Conservation (phyloP, 2,888 invertebrate genomes). For the Eucera pruinosa region DNA sequence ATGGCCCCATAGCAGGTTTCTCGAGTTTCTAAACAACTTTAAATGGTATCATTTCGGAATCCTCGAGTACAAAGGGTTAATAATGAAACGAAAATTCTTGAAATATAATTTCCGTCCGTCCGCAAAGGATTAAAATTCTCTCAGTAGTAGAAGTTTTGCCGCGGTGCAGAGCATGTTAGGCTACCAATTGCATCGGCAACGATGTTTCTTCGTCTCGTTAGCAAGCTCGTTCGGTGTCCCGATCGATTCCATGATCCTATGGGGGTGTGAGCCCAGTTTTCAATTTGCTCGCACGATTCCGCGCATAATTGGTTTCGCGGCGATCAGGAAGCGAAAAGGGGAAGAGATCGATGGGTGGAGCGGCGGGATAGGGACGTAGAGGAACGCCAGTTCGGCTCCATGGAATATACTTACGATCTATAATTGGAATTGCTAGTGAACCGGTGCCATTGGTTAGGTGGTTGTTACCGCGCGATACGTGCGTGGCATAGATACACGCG, state of each 20-base stretch:
- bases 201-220: conserved; percentile 47
- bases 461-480: conserved; percentile 71
- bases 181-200: background rate
- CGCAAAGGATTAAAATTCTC: too few species aligned
- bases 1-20: too few species aligned
- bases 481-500: conserved; percentile 65
- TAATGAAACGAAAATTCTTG: too few species aligned
- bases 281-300: conserved; percentile 40
- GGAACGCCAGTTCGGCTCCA: conserved; percentile 37
- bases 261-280: conserved; percentile 39
- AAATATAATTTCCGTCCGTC: too few species aligned
- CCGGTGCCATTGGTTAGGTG: conserved; percentile 70
- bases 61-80: too few species aligned
- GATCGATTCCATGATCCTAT: conserved; percentile 12
- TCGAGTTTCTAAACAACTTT: too few species aligned
- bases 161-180: background rate
- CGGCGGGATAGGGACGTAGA: conserved; percentile 6
- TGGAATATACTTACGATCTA: conserved; percentile 67
- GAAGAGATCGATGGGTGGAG: conserved; percentile 24
- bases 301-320: conserved; percentile 59
- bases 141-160: too few species aligned
- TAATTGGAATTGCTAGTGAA: conserved; percentile 72
- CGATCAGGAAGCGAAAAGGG: conserved; percentile 50
- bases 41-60: too few species aligned
- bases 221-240: conserved; percentile 3